Evolutionary conservation across 37 sponge, comb jelly and placozoan species (phyloP).

Genomic region (Ephydatia muelleri): DNA sequence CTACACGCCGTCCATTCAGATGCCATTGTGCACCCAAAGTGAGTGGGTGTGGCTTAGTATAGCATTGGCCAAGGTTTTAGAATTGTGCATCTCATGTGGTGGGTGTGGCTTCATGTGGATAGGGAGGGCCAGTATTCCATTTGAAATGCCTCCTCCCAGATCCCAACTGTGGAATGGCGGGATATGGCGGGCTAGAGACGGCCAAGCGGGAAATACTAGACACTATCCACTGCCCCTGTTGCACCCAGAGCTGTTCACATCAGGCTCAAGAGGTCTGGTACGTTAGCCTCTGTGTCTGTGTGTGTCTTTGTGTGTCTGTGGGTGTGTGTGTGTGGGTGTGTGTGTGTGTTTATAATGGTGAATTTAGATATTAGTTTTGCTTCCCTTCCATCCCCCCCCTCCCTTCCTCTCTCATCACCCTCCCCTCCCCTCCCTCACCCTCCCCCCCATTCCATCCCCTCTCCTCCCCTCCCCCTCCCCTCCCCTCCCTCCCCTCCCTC

Average conservation of each 20-base stretch:
- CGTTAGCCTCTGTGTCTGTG: neutral
- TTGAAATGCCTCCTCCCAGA: slow-evolving; percentile 33
- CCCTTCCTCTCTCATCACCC: too few relatives aligned
- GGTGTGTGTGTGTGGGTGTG: neutral
- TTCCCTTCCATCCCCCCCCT: too few relatives aligned
- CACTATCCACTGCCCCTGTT: slow-evolving; percentile 84
- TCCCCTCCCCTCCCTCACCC: too few relatives aligned
- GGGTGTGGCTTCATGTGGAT: too few relatives aligned
- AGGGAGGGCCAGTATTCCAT: neutral
- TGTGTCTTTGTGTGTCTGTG: too few relatives aligned
- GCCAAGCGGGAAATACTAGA: slow-evolving; percentile 88
- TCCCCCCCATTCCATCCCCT: too few relatives aligned
- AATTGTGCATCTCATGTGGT: too few relatives aligned
- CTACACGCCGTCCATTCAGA: slow-evolving; percentile 67
- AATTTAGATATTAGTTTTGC: neutral
- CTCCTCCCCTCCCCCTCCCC: too few relatives aligned
- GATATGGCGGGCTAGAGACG: slow-evolving; percentile 89
- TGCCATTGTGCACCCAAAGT: slow-evolving; percentile 42
- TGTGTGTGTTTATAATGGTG: too few relatives aligned
- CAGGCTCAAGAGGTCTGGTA: slow-evolving; percentile 66
- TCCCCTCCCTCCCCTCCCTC: neutral
- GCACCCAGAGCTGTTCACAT: slow-evolving; percentile 79
- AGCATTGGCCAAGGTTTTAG: too few relatives aligned
- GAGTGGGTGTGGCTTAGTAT: neutral
- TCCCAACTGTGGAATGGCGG: slow-evolving; percentile 86